These are phyloP conservation scores for Bubo blakistoni DNA, from an alignment of 2,113 vertebrate genomes.

Conservation along the genomic window DNA sequence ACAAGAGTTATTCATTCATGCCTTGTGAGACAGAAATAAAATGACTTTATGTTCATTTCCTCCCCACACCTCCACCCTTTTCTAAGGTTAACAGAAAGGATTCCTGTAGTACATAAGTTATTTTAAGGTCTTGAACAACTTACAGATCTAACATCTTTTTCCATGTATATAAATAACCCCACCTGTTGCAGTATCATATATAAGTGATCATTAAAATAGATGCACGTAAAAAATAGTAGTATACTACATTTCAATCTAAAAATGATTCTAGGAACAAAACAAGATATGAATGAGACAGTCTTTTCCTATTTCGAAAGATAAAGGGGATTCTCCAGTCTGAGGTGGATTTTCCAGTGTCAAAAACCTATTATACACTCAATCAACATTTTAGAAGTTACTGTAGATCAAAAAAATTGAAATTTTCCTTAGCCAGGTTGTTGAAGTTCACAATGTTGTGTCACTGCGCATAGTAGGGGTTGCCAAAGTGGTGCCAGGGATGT, in stretches of 20 bases:
- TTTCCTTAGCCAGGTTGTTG: not conserved
- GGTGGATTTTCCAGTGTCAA: not conserved
- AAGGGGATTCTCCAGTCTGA: not conserved
- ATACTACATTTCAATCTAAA: conserved; percentile 19
- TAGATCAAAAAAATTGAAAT: not conserved
- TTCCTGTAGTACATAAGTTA: conserved; percentile 37
- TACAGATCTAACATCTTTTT: conserved; percentile 35
- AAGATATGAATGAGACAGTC: not conserved
- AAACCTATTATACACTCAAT: not conserved
- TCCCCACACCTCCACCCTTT: not conserved
- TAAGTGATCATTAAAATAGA: conserved; percentile 45
- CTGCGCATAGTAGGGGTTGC: not conserved
- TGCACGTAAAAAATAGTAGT: conserved; percentile 9
- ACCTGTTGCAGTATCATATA: conserved; percentile 50
- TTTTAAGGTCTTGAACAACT: conserved; percentile 58
- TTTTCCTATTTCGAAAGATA: not conserved
- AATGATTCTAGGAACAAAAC: conserved; percentile 26
- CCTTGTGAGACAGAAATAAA: not conserved
- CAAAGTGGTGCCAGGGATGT: not conserved
- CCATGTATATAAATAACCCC: conserved; percentile 40
- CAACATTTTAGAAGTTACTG: not conserved
- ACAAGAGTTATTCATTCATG: not conserved
- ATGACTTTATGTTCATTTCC: not conserved
- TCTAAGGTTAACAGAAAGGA: conserved; percentile 31
- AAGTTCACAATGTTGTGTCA: not conserved